Evolutionary conservation across 2,113 vertebrate genomes (phyloP).

Genomic region (Abramis brama): DNA sequence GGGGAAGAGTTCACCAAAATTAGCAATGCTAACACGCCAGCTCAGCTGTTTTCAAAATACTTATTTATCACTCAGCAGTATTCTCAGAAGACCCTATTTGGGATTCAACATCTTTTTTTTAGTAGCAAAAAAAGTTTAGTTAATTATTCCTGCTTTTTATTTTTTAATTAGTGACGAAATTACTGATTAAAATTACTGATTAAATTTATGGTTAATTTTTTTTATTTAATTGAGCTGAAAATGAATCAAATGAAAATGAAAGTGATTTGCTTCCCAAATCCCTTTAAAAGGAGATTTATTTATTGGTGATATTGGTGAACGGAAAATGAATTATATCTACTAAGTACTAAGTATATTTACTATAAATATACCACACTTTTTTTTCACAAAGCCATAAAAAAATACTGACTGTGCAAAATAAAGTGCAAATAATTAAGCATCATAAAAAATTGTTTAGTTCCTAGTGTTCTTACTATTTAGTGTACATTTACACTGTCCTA

Average conservation of each 20-base stretch:
- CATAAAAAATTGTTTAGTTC: not conserved
- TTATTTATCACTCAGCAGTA: not conserved
- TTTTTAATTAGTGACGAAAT: too few relatives aligned
- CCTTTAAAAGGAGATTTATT: not conserved
- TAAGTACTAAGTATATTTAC: too few relatives aligned
- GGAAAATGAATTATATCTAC: not conserved
- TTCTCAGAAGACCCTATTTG: not conserved
- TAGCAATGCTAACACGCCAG: not conserved
- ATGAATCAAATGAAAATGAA: not conserved
- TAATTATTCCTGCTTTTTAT: not conserved
- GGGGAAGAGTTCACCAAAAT: not conserved
- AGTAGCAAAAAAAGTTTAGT: not conserved
- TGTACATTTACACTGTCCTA: not conserved
- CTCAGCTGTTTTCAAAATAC: slow-evolving; percentile 13
- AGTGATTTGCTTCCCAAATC: too few relatives aligned
- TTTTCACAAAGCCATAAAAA: not conserved
- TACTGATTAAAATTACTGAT: too few relatives aligned
- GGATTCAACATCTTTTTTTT: not conserved
- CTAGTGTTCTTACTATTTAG: not conserved
- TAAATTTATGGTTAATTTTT: too few relatives aligned
- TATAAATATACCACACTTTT: not conserved
- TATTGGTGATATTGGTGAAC: not conserved
- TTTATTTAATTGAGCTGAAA: not conserved
- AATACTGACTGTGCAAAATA: not conserved
- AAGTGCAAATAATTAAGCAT: not conserved